Conservation (phyloP, 2,797 vertebrate species). For the Pseudochaenichthys georgianus region DNA sequence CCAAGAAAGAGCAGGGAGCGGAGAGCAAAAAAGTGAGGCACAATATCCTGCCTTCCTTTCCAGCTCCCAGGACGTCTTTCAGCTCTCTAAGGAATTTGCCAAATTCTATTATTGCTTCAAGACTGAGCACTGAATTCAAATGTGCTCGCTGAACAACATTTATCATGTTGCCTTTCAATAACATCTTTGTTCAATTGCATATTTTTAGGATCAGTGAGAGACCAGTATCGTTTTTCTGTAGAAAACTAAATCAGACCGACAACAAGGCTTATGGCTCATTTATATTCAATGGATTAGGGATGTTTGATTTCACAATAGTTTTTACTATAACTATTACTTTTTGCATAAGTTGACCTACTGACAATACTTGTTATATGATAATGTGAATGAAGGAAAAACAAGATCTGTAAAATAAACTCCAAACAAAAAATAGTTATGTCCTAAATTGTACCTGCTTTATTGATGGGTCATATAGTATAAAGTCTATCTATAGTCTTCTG, state of each 20-base stretch:
- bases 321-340: neutral
- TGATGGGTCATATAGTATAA: neutral
- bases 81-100: conserved; percentile 51
- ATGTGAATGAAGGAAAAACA: too few species aligned
- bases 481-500: neutral
- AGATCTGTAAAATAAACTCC: too few species aligned
- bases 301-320: conserved; percentile 1
- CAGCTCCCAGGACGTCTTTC: conserved; percentile 60
- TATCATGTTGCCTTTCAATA: conserved; percentile 22
- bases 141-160: conserved; percentile 23
- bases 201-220: conserved; percentile 25
- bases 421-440: too few species aligned
- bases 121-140: conserved; percentile 40
- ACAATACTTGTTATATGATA: neutral
- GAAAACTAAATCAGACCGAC: neutral
- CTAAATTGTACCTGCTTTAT: too few species aligned
- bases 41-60: conserved; percentile 63
- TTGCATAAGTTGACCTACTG: neutral
- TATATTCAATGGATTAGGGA: neutral
- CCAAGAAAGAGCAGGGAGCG: conserved; percentile 62
- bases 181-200: conserved; percentile 12
- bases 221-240: conserved; percentile 4
- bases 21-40: conserved; percentile 50
- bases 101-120: conserved; percentile 37
- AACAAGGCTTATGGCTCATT: neutral